Conservation (phyloP, 1,140 invertebrate species). For the Heliconius melpomene region DNA sequence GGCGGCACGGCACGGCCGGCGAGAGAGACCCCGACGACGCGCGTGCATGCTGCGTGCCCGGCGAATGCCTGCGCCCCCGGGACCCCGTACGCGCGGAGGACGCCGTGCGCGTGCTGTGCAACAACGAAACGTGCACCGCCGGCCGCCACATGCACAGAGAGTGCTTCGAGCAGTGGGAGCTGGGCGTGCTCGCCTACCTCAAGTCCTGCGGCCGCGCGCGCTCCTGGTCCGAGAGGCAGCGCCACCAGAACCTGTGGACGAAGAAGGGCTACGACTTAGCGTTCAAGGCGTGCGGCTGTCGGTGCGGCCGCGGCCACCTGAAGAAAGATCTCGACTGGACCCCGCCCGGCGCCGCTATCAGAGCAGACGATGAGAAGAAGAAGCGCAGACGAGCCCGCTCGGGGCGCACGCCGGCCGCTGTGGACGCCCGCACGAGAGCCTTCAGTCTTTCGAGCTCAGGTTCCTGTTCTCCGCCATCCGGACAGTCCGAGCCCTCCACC, state of each 20-base stretch:
- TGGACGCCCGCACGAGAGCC: constrained; percentile 86
- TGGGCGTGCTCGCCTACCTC: constrained; percentile 91
- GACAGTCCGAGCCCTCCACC: constrained; percentile 70
- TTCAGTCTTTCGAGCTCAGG: constrained; percentile 85
- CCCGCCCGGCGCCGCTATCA: constrained; percentile 81
- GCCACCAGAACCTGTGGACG: constrained; percentile 97
- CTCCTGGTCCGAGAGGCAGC: constrained; percentile 96
- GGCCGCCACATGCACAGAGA: constrained; percentile 97
- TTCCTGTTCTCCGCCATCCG: constrained; percentile 77
- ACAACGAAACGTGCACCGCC: constrained; percentile 93
- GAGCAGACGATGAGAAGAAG: constrained; percentile 89
- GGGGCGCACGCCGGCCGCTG: constrained; percentile 85
- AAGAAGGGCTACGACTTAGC: constrained; percentile 98
- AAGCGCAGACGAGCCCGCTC: constrained; percentile 83
- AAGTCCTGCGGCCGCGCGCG: constrained; percentile 94
- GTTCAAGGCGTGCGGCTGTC: constrained; percentile 93
- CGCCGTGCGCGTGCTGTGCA: constrained; percentile 94
- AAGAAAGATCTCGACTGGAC: constrained; percentile 97
- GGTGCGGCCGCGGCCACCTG: constrained; percentile 94
- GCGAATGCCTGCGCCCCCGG: constrained; percentile 88
- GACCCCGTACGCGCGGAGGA: constrained; percentile 85
- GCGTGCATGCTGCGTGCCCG: constrained; percentile 90
- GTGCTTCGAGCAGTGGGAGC: constrained; percentile 97
- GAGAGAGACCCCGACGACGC: constrained; percentile 76
- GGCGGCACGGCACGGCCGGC: constrained; percentile 74